Evolutionary conservation across 2,113 vertebrate species (phyloP).

Genomic region (Ictalurus punctatus): DNA sequence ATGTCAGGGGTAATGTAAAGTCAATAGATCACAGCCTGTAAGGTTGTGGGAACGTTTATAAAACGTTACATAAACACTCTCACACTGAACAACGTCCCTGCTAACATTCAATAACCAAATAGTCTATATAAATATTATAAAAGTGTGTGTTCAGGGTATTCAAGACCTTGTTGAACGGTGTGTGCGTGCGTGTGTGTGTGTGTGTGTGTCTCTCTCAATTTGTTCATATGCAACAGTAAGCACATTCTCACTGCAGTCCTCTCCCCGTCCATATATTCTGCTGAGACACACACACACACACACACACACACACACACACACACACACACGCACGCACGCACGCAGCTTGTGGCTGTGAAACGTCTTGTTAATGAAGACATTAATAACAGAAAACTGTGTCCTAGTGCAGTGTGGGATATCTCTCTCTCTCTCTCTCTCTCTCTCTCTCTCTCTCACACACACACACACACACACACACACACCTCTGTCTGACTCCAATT

Average conservation of each 20-base stretch:
- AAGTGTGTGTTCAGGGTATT: no score
- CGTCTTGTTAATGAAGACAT: constrained; percentile 23
- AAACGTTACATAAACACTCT: neutral
- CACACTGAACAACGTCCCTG: neutral
- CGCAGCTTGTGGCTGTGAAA: neutral
- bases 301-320: neutral
- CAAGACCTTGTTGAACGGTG: no score
- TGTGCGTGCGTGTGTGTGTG: neutral
- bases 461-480: neutral
- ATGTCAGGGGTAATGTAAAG: no score
- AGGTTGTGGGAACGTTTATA: neutral
- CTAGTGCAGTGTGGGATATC: neutral
- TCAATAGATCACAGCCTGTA: no score
- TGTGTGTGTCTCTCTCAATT: neutral
- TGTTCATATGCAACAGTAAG: neutral
- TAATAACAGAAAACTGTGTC: constrained; percentile 18
- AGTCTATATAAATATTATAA: no score
- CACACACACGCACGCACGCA: constrained; percentile 22
- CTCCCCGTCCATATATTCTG: neutral
- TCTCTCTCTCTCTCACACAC: neutral
- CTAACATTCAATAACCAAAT: neutral
- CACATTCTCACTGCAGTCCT: neutral
- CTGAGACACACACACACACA: constrained; percentile 18
- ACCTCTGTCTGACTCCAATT: constrained; percentile 51
- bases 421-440: neutral